These are phyloP conservation scores for Nannospalax galili DNA, from an alignment of 2,113 vertebrate species.

Conservation along the genomic window DNA sequence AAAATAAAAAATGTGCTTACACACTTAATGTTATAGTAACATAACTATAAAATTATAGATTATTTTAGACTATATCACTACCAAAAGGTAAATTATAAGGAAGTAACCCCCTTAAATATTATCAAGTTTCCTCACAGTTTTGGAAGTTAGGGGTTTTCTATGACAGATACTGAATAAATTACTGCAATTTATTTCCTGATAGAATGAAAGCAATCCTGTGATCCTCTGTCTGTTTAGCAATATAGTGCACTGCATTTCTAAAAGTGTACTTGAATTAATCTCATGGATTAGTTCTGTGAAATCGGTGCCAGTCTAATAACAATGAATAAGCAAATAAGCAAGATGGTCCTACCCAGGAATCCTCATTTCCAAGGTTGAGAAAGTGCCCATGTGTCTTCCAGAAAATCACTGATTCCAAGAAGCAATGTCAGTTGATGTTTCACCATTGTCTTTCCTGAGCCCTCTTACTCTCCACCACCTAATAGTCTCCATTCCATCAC, in stretches of 20 bases:
- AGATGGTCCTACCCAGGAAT: background rate
- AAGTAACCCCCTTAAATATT: background rate
- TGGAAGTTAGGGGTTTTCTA: background rate
- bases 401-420: background rate
- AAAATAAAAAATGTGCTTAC: no score
- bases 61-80: rapidly evolving
- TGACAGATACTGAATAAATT: background rate
- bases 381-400: constrained; percentile 9
- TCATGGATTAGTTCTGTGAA: background rate
- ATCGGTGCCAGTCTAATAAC: background rate
- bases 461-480: constrained; percentile 29
- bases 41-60: background rate
- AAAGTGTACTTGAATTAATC: background rate
- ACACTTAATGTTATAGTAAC: no score
- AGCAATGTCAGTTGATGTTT: constrained; percentile 11
- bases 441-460: constrained; percentile 40
- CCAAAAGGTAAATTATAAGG: background rate
- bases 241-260: background rate
- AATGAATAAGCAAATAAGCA: background rate
- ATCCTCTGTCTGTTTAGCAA: background rate
- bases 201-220: background rate
- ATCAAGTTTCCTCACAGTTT: background rate
- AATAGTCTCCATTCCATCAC: constrained; percentile 68
- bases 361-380: background rate
- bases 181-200: background rate